Conservation (phyloP, 35 echinoderm and acorn worm species). For the Apostichopus japonicus region DNA sequence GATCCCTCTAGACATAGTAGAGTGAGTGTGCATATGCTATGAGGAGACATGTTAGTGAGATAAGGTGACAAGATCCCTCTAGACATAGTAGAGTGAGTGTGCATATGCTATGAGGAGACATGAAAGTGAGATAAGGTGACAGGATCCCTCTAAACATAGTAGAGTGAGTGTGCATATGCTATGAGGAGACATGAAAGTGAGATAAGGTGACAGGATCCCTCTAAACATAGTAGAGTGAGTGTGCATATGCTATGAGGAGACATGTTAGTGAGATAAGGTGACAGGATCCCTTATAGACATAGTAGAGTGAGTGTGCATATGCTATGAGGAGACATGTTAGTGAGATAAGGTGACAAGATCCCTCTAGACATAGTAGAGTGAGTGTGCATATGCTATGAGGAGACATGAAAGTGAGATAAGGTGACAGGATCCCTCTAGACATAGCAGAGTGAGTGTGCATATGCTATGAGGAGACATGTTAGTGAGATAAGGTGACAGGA, state of each 20-base stretch:
- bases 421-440: not conserved
- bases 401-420: too few relatives aligned
- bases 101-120: not conserved
- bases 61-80: too few relatives aligned
- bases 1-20: not conserved
- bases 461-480: not conserved
- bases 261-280: too few relatives aligned
- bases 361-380: not conserved
- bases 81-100: not conserved
- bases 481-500: too few relatives aligned
- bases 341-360: too few relatives aligned
- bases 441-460: not conserved
- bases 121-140: too few relatives aligned
- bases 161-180: not conserved
- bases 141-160: not conserved
- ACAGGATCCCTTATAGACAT: not conserved
- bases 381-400: not conserved
- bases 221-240: not conserved
- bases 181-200: not conserved
- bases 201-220: too few relatives aligned
- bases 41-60: too few relatives aligned
- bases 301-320: not conserved
- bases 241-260: not conserved
- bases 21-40: not conserved
- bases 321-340: not conserved